A percentile compares a stretch with the other conserved stretches of the same genome.
phyloP scores from a whole-genome alignment of 2,113 vertebrate genomes.

The Bubo scandiacus region DNA sequence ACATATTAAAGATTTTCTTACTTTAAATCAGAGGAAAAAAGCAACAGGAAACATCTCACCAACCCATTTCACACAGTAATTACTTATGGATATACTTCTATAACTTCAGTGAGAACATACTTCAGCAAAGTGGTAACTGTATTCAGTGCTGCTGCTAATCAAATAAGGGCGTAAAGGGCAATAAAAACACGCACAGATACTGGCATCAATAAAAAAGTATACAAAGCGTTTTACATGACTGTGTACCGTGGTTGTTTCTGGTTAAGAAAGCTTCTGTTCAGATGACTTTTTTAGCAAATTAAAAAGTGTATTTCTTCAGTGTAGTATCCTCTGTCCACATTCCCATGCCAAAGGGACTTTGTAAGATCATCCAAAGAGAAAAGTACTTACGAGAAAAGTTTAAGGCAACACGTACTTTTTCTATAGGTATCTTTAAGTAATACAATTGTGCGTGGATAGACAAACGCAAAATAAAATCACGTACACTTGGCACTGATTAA shows the following conservation, averaged over 20 bases:
- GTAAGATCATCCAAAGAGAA: not conserved
- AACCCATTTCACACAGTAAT: not conserved
- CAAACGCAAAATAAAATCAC: not conserved
- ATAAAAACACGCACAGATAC: not conserved
- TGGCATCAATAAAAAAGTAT: not conserved
- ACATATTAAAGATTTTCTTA: not conserved
- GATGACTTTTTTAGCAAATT: not conserved
- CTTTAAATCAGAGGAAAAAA: not conserved
- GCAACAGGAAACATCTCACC: not conserved
- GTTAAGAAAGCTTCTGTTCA: not conserved
- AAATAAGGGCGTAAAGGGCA: not conserved
- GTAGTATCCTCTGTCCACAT: not conserved
- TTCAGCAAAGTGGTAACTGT: not conserved
- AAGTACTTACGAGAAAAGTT: not conserved
- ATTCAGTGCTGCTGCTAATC: not conserved
- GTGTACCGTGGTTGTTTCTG: not conserved
- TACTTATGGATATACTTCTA: not conserved
- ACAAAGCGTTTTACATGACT: not conserved
- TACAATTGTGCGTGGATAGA: not conserved
- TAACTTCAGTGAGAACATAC: not conserved
- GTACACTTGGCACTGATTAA: not conserved
- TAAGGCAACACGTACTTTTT: not conserved
- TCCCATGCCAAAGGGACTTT: not conserved
- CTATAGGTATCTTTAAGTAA: not conserved
- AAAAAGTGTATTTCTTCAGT: not conserved